Conservation (phyloP, 92 coral and sea anemone species). For the Epizoanthus ramosus region DNA sequence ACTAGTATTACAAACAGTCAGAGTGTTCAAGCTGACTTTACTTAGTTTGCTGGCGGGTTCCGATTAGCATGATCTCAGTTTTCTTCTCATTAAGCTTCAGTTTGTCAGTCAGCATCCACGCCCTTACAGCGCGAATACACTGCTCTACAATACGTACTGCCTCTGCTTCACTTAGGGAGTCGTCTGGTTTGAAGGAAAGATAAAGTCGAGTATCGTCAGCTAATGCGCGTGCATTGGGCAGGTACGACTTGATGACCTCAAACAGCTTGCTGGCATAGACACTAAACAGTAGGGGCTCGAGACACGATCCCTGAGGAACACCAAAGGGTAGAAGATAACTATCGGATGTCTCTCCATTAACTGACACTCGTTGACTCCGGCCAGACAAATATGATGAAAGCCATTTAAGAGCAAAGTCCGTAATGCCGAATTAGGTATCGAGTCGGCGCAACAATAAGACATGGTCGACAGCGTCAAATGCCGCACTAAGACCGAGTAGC, state of each 20-base stretch:
- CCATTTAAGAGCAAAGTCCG: slow-evolving; percentile 38
- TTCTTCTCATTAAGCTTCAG: slow-evolving; percentile 49
- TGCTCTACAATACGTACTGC: slow-evolving; percentile 37
- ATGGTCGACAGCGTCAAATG: slow-evolving; percentile 48
- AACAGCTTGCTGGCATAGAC: slow-evolving; percentile 34
- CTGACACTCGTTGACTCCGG: slow-evolving; percentile 1
- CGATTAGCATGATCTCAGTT: slow-evolving; percentile 60
- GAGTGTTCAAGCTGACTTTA: slow-evolving; percentile 38
- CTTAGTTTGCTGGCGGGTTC: slow-evolving; percentile 61
- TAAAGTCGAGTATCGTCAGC: slow-evolving; percentile 30
- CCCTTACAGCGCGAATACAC: slow-evolving; percentile 31
- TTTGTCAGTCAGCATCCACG: slow-evolving; percentile 35
- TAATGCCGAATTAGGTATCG: slow-evolving; percentile 39
- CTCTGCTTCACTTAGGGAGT: slow-evolving; percentile 39
- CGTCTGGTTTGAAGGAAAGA: slow-evolving; percentile 34
- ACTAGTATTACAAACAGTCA: slow-evolving; percentile 41
- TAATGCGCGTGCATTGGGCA: slow-evolving; percentile 29
- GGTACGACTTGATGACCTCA: not conserved
- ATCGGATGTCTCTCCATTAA: slow-evolving; percentile 29
- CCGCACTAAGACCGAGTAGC: slow-evolving; percentile 35
- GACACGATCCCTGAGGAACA: slow-evolving; percentile 37
- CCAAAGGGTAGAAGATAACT: slow-evolving; percentile 31
- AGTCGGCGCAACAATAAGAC: slow-evolving; percentile 38
- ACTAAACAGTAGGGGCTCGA: not conserved
- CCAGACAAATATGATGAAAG: not conserved